These are phyloP conservation scores for Cryptoblepharus egeriae DNA, from an alignment of 2,797 vertebrate species.

Conservation along the genomic window DNA sequence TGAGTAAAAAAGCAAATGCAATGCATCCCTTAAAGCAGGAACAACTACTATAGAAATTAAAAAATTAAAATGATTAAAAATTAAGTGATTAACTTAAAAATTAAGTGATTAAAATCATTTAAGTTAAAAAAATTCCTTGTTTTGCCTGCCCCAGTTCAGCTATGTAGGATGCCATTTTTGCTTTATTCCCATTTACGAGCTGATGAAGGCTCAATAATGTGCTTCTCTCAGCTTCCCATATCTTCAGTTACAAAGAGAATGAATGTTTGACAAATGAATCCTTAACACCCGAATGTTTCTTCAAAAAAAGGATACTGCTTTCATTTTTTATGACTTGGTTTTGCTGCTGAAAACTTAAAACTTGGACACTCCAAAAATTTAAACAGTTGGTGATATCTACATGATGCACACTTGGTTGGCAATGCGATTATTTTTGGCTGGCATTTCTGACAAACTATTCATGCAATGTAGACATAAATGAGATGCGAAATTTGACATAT, in stretches of 20 bases:
- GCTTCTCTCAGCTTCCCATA: not conserved
- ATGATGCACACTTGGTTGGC: not conserved
- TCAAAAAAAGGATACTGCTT: rapidly evolving
- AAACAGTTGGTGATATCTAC: rapidly evolving
- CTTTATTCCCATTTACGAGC: not conserved
- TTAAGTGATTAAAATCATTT: not conserved
- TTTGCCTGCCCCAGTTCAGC: not conserved
- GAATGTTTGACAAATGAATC: not conserved
- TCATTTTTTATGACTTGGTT: not conserved
- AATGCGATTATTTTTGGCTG: rapidly evolving
- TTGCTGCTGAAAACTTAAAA: rapidly evolving
- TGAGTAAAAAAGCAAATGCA: not conserved
- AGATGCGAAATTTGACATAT: not conserved
- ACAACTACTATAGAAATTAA: not conserved
- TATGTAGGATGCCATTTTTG: not conserved
- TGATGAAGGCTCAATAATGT: not conserved
- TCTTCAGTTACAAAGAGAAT: not conserved
- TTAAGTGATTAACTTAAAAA: no score
- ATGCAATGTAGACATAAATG: not conserved
- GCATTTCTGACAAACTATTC: rapidly evolving
- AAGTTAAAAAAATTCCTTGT: no score
- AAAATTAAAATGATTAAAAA: not conserved
- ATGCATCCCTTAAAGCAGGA: no score
- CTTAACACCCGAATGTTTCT: rapidly evolving
- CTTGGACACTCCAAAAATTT: rapidly evolving